These are phyloP conservation scores for Zenarchopterus dispar DNA, from an alignment of 2,797 vertebrate genomes.

Conservation along the genomic window DNA sequence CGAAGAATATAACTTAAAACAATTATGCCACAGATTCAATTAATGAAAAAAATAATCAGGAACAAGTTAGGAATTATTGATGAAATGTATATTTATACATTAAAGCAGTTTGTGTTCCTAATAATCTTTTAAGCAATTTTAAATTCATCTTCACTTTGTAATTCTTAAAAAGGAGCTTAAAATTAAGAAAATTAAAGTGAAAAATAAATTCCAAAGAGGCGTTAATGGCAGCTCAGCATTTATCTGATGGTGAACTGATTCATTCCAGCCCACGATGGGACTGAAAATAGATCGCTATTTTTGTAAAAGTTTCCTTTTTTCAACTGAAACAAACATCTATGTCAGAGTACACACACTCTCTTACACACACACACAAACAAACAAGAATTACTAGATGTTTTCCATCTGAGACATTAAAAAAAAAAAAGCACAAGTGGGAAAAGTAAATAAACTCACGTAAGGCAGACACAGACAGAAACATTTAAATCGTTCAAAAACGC, in stretches of 20 bases:
- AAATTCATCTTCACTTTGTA: background rate
- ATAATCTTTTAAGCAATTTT: background rate
- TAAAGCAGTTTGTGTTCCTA: no score
- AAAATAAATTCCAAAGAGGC: constrained; percentile 1
- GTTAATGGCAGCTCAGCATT: constrained; percentile 21
- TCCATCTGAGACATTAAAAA: background rate
- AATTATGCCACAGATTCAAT: no score
- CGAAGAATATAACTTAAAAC: no score
- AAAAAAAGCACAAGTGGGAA: background rate
- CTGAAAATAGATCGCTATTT: constrained; percentile 46
- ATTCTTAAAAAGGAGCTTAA: background rate
- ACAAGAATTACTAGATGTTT: background rate
- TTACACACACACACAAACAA: constrained; percentile 17
- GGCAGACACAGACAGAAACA: background rate
- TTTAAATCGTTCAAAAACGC: background rate
- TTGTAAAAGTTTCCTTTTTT: constrained; percentile 12
- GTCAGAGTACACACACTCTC: constrained; percentile 10
- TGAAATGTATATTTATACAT: no score
- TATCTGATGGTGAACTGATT: constrained; percentile 19
- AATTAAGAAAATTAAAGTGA: constrained; percentile 7
- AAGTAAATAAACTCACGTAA: background rate
- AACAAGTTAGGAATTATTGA: no score
- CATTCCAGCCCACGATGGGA: constrained; percentile 1
- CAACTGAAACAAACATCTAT: constrained; percentile 1
- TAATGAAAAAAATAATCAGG: no score